Conservation (phyloP, 2,113 vertebrate species). For the Egretta garzetta region DNA sequence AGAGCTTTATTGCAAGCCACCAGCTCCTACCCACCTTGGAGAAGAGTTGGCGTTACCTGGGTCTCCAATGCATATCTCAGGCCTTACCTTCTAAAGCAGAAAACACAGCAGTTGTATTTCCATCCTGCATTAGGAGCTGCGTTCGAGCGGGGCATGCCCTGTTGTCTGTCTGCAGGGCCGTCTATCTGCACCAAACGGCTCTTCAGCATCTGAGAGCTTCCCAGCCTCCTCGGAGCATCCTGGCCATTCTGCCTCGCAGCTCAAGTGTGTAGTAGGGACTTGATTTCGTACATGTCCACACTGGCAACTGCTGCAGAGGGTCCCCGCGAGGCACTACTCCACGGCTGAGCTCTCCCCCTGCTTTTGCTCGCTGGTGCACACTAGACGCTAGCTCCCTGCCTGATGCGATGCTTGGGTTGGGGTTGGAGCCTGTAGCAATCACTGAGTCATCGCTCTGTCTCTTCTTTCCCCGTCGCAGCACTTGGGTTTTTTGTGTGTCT, state of each 20-base stretch:
- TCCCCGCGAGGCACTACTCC: accelerated
- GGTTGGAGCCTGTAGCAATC: background rate
- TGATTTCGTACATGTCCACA: accelerated
- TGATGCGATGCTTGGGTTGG: background rate
- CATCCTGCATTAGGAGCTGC: background rate
- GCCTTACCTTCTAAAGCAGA: background rate
- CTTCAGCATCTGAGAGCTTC: background rate
- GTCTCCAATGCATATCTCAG: background rate
- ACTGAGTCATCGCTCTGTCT: slow-evolving; percentile 61
- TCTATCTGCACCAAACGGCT: background rate
- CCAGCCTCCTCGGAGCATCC: background rate
- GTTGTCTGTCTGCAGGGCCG: background rate
- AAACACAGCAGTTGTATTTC: background rate
- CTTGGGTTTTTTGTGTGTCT: background rate
- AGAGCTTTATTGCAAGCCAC: background rate
- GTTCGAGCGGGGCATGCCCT: background rate
- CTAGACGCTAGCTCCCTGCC: background rate
- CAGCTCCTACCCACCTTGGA: background rate
- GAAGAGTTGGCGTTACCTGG: background rate
- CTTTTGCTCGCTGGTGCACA: accelerated
- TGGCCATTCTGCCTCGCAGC: background rate
- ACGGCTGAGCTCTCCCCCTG: background rate
- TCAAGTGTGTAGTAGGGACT: accelerated
- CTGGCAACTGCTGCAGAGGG: accelerated
- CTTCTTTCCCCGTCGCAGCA: background rate